Evolutionary conservation across 2,797 vertebrate species (phyloP).

Genomic region (Karalla daura): DNA sequence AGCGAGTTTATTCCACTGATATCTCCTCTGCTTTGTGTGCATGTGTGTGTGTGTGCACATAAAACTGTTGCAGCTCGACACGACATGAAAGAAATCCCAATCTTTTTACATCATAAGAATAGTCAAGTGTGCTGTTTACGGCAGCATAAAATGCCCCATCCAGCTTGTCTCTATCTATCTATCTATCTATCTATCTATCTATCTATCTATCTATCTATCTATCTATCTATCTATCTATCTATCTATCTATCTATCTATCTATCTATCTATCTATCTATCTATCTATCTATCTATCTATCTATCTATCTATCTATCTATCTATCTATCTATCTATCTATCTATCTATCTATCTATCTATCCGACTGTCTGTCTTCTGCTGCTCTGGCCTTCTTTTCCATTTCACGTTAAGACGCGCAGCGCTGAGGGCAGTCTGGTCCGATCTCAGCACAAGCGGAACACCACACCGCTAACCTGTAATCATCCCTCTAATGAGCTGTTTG

Average conservation of each 20-base stretch:
- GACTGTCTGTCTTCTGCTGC: no score
- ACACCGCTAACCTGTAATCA: constrained; percentile 54
- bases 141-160: background rate
- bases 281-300: background rate
- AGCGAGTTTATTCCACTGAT: constrained; percentile 11
- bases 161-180: background rate
- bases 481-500: constrained; percentile 60
- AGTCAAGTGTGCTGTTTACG: background rate
- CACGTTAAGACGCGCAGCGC: constrained; percentile 32
- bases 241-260: background rate
- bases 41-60: background rate
- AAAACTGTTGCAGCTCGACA: background rate
- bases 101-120: background rate
- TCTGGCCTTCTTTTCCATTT: constrained; percentile 7
- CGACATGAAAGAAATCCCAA: background rate
- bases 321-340: background rate
- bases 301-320: background rate
- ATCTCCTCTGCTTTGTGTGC: background rate
- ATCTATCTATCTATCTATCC: background rate
- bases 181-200: background rate
- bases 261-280: background rate
- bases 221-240: background rate
- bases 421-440: constrained; percentile 30
- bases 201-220: background rate
- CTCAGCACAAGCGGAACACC: constrained; percentile 38